These are phyloP conservation scores for Percopsis omiscomaycus DNA, from an alignment of 2,797 vertebrate species.

Conservation along the genomic window DNA sequence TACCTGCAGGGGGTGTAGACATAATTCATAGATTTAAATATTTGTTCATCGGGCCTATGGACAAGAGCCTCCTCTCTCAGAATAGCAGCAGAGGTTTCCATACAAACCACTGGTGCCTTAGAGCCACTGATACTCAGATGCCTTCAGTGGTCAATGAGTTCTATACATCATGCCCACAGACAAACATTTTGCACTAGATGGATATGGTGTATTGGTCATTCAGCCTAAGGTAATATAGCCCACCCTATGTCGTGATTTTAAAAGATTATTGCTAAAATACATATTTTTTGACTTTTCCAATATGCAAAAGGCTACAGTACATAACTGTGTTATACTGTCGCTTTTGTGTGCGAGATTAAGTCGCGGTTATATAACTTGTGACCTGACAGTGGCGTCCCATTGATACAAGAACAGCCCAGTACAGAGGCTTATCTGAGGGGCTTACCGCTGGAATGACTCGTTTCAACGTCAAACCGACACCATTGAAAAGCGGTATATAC, in stretches of 20 bases:
- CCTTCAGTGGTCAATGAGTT: constrained; percentile 1
- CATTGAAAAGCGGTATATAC: constrained; percentile 21
- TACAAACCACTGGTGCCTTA: background rate
- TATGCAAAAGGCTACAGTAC: constrained; percentile 3
- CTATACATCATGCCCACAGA: constrained; percentile 5
- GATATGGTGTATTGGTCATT: no score
- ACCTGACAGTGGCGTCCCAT: constrained; percentile 59
- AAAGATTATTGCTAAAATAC: no score
- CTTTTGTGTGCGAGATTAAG: constrained; percentile 55
- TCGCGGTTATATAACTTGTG: constrained; percentile 68
- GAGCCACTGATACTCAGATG: no score
- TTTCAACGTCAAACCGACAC: constrained; percentile 40
- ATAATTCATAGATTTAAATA: background rate
- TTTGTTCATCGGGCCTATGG: background rate
- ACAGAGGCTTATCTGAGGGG: constrained; percentile 61
- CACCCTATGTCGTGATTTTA: no score
- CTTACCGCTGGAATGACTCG: constrained; percentile 62
- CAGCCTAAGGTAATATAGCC: no score
- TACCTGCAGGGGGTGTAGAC: background rate
- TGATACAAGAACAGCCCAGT: constrained; percentile 61
- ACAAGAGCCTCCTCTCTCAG: background rate
- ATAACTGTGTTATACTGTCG: constrained; percentile 27
- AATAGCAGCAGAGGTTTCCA: background rate
- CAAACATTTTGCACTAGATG: background rate
- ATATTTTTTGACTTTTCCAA: constrained; percentile 5